Evolutionary conservation across 2,888 invertebrate genomes (phyloP).

Genomic region (Fabriciana adippe): DNA sequence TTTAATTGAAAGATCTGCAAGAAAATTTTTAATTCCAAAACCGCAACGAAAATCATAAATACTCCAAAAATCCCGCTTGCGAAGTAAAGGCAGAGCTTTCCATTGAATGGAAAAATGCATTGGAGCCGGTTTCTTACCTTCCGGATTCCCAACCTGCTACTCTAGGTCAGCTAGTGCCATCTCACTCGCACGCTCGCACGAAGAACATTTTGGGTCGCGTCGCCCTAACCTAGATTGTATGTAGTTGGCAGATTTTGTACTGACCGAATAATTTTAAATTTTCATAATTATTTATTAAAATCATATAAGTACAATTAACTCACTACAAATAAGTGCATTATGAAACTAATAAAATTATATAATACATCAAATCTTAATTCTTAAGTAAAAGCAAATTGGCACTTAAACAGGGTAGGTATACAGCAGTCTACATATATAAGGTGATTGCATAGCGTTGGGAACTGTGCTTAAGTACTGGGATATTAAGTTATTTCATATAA

Average conservation of each 20-base stretch:
- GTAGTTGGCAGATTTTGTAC: constrained; percentile 66
- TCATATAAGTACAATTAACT: not conserved
- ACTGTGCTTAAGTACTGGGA: no score
- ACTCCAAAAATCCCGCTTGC: constrained; percentile 51
- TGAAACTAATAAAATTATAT: not conserved
- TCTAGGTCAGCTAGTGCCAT: constrained; percentile 71
- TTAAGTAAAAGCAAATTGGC: no score
- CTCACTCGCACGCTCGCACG: constrained; percentile 62
- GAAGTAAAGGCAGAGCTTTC: constrained; percentile 72
- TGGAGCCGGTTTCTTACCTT: constrained; percentile 79
- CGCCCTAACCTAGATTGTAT: constrained; percentile 79
- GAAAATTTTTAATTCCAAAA: not conserved
- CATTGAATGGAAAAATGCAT: constrained; percentile 81
- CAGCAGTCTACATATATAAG: no score
- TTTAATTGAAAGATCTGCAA: not conserved
- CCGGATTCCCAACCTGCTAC: constrained; percentile 81
- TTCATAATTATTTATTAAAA: constrained; percentile 5
- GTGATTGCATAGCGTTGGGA: no score
- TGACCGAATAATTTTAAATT: constrained; percentile 40
- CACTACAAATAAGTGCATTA: not conserved
- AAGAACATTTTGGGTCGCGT: constrained; percentile 77
- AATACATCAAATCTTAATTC: no score
- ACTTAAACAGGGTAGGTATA: no score
- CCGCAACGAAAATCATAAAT: constrained; percentile 45
- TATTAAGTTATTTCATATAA: no score